phyloP scores from a whole-genome alignment of 2,113 vertebrate genomes.

The Ptychochromis oligacanthus region DNA sequence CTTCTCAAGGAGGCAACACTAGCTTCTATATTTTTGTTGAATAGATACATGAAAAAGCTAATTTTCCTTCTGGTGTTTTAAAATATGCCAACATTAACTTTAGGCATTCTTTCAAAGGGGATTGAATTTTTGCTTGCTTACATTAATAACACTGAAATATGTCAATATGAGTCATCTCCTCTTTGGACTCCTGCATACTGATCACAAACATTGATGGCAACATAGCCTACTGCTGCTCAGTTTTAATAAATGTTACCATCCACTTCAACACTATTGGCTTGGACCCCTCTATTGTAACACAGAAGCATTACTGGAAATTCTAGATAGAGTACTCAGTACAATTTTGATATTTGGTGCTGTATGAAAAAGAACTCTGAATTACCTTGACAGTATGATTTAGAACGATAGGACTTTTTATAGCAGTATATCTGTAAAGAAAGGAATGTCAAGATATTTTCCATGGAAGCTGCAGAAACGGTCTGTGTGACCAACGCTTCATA shows the following conservation, averaged over 20 bases:
- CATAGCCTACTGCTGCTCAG: not conserved
- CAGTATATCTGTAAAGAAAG: not conserved
- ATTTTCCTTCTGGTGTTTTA: not conserved
- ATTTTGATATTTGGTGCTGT: not conserved
- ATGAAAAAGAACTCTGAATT: not conserved
- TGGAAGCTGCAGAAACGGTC: not conserved
- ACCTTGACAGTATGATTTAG: not conserved
- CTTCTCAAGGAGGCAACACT: too few species aligned
- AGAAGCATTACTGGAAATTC: not conserved
- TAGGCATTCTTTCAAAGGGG: not conserved
- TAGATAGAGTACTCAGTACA: not conserved
- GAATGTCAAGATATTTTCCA: not conserved
- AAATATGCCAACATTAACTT: not conserved
- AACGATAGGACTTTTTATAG: not conserved
- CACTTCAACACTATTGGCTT: not conserved
- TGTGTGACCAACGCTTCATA: not conserved
- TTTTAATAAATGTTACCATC: not conserved
- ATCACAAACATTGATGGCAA: not conserved
- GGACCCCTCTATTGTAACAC: not conserved
- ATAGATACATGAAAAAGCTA: not conserved
- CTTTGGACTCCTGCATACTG: not conserved
- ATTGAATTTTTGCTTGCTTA: not conserved
- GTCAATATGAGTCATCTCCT: not conserved
- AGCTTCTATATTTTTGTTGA: not conserved
- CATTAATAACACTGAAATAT: not conserved